Conservation (phyloP, 2,113 vertebrate genomes). For the Labeo rohita region DNA sequence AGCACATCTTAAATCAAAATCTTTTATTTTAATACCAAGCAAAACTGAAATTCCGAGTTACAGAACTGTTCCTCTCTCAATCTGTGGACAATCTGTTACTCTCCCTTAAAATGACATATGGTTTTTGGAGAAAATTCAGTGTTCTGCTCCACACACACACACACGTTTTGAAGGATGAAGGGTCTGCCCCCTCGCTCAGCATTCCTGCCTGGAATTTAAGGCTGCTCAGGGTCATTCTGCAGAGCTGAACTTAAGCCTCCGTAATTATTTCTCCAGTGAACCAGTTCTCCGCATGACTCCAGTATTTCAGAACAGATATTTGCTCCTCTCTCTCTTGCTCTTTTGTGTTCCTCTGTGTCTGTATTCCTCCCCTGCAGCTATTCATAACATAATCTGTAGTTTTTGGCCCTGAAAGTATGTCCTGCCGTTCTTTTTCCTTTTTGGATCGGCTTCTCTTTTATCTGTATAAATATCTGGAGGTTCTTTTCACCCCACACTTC, state of each 20-base stretch:
- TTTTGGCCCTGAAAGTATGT: conserved; percentile 18
- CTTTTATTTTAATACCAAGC: background rate
- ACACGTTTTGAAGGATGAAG: background rate
- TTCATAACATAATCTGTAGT: conserved; percentile 33
- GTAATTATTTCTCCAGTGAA: conserved; percentile 50
- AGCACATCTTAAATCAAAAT: background rate
- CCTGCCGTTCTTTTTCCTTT: background rate
- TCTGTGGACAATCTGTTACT: conserved; percentile 1
- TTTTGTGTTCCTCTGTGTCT: conserved; percentile 19
- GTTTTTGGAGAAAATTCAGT: background rate
- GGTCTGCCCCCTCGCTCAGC: conserved; percentile 20
- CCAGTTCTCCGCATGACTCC: conserved; percentile 40
- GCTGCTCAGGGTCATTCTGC: conserved; percentile 38
- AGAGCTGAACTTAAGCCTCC: conserved; percentile 48
- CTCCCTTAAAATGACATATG: background rate
- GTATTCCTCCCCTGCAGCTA: conserved; percentile 34
- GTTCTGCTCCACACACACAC: conserved; percentile 13
- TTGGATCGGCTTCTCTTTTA: background rate
- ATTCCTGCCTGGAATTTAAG: conserved; percentile 54
- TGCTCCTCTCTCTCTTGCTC: conserved; percentile 6
- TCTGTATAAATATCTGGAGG: conserved; percentile 5
- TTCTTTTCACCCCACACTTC: background rate
- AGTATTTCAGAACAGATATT: conserved; percentile 34
- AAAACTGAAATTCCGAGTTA: background rate
- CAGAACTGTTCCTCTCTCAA: background rate